phyloP scores from a whole-genome alignment of 2,888 invertebrate species.

The Hecatera dysodea region DNA sequence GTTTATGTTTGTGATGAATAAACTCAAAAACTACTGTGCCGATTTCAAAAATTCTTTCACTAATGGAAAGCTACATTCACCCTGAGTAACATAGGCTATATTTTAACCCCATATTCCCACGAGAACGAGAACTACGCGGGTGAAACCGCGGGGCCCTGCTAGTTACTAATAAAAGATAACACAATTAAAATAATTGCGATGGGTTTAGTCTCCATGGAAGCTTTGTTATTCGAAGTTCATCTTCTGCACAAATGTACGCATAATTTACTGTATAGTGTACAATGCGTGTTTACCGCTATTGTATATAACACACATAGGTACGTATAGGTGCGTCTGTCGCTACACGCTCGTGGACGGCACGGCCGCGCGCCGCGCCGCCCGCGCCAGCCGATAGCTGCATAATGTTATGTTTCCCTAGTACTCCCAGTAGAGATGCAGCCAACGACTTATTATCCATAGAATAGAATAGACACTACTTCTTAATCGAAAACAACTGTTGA shows the following conservation, averaged over 20 bases:
- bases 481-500: neutral
- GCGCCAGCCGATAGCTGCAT: conserved; percentile 35
- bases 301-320: too few species aligned
- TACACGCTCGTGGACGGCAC: conserved; percentile 5
- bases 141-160: too few species aligned
- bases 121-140: too few species aligned
- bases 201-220: neutral
- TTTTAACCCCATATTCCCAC: too few species aligned
- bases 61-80: too few species aligned
- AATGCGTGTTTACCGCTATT: conserved; percentile 18
- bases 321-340: conserved; percentile 7
- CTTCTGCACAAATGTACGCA: too few species aligned
- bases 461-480: neutral
- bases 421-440: neutral
- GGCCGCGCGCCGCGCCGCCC: conserved; percentile 20
- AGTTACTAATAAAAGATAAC: too few species aligned
- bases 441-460: conserved; percentile 1
- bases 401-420: conserved; percentile 11
- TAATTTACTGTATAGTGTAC: neutral
- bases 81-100: too few species aligned
- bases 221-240: neutral
- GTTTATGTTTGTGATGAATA: too few species aligned
- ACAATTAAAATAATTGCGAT: too few species aligned
- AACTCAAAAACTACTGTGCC: too few species aligned
- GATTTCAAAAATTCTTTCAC: too few species aligned